Conservation (phyloP, 2,888 invertebrate species). For the Habroteleia sp. region DNA sequence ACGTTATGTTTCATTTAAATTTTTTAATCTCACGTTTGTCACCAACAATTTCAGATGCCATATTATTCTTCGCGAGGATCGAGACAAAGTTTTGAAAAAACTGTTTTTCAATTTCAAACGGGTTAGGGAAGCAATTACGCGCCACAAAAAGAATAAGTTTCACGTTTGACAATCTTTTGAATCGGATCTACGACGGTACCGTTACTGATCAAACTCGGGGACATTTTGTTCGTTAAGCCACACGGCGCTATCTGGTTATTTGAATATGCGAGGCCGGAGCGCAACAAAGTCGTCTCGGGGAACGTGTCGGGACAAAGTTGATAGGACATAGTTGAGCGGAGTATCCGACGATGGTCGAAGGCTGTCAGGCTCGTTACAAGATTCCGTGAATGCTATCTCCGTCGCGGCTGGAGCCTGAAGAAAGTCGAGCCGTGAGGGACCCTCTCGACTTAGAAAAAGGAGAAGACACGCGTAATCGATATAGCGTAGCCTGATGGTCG, state of each 20-base stretch:
- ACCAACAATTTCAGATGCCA: too few relatives aligned
- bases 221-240: conserved; percentile 18
- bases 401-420: conserved; percentile 40
- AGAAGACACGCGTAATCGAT: conserved; percentile 71
- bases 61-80: too few relatives aligned
- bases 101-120: too few relatives aligned
- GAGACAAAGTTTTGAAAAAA: too few relatives aligned
- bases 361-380: conserved; percentile 71
- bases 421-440: conserved; percentile 15
- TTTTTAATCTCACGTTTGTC: too few relatives aligned
- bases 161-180: too few relatives aligned
- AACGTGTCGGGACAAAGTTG: conserved; percentile 44
- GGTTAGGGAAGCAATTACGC: too few relatives aligned
- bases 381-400: conserved; percentile 74
- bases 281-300: conserved; percentile 48
- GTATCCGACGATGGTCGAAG: conserved; percentile 67
- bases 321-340: conserved; percentile 36
- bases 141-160: too few relatives aligned
- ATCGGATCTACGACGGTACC: too few relatives aligned
- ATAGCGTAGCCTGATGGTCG: conserved; percentile 58
- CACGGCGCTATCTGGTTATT: conserved; percentile 16
- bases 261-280: conserved; percentile 17
- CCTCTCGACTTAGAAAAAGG: conserved; percentile 10
- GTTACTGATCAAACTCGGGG: conserved; percentile 8
- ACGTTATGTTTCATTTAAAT: too few relatives aligned